Percentiles rank a stretch among this genome's conserved stretches.
These are phyloP conservation scores for Salticus scenicus DNA, from an alignment of 2,888 invertebrate species.

Conservation along the genomic window DNA sequence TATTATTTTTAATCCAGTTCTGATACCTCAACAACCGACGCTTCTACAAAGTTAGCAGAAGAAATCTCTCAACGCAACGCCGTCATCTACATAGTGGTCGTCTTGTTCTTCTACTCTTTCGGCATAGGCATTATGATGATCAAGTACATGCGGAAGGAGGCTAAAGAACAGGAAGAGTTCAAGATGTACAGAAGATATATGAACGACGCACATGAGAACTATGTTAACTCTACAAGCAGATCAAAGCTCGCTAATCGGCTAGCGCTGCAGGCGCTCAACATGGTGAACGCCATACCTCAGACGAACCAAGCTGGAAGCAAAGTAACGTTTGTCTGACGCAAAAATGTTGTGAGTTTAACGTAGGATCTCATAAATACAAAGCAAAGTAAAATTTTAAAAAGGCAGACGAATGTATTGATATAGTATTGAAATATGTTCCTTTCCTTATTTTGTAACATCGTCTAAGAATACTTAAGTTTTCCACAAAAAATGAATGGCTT, in stretches of 20 bases:
- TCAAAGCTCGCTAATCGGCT: slow-evolving; percentile 72
- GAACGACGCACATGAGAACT: slow-evolving; percentile 71
- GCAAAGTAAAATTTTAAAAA: too few relatives aligned
- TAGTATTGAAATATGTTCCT: too few relatives aligned
- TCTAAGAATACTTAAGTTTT: too few relatives aligned
- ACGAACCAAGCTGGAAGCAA: slow-evolving; percentile 69
- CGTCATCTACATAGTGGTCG: slow-evolving; percentile 74
- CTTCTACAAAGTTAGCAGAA: slow-evolving; percentile 29
- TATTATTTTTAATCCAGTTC: slow-evolving; percentile 12
- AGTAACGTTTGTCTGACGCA: slow-evolving; percentile 71
- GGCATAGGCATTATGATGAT: slow-evolving; percentile 73
- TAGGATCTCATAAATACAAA: too few relatives aligned
- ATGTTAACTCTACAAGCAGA: slow-evolving; percentile 66
- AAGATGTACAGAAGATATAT: slow-evolving; percentile 75
- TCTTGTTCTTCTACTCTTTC: slow-evolving; percentile 73
- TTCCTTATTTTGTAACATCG: too few relatives aligned
- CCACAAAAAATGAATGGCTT: too few relatives aligned
- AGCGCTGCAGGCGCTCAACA: slow-evolving; percentile 73
- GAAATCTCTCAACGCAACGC: slow-evolving; percentile 72
- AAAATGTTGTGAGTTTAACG: too few relatives aligned
- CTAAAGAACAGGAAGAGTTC: slow-evolving; percentile 74
- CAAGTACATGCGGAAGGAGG: slow-evolving; percentile 73
- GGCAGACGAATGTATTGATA: too few relatives aligned
- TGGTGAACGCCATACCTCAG: slow-evolving; percentile 73
- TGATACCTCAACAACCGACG: slow-evolving; percentile 20